Percentiles rank a stretch among this genome's conserved stretches.
Evolutionary conservation across 2,113 vertebrate species (phyloP).

Genomic region (Gadus chalcogrammus): DNA sequence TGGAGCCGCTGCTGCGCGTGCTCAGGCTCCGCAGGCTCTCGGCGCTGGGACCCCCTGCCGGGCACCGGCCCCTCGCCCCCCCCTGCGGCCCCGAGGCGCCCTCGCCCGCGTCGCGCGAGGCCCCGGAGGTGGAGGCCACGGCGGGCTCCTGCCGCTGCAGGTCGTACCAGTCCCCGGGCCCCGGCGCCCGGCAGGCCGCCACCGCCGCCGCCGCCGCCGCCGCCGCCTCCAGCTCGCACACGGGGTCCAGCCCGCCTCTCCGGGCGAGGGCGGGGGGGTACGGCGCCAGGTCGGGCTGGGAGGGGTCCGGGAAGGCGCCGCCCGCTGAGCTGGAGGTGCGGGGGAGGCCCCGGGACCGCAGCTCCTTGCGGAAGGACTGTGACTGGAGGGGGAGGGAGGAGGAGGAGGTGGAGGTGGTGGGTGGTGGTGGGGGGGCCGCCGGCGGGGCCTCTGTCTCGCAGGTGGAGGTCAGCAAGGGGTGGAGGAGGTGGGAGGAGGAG

Average conservation of each 20-base stretch:
- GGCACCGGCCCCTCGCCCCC: constrained; percentile 55
- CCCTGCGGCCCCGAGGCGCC: constrained; percentile 65
- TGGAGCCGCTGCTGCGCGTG: constrained; percentile 92
- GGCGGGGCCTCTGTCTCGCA: constrained; percentile 84
- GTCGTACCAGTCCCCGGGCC: constrained; percentile 74
- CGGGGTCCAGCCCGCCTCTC: constrained; percentile 86
- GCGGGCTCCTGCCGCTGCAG: constrained; percentile 75
- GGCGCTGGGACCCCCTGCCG: constrained; percentile 68
- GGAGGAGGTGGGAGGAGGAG: constrained; percentile 80
- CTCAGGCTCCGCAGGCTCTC: constrained; percentile 94
- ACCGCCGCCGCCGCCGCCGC: constrained; percentile 81
- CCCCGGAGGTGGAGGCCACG: constrained; percentile 66
- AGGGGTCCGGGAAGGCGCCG: constrained; percentile 89
- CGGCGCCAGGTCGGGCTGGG: constrained; percentile 85
- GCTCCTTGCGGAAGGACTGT: constrained; percentile 92
- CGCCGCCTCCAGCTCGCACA: constrained; percentile 89
- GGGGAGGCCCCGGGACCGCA: constrained; percentile 90
- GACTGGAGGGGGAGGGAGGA: constrained; percentile 84
- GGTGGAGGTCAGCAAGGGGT: constrained; percentile 79
- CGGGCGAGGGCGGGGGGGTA: constrained; percentile 90
- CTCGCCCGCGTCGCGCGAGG: constrained; percentile 70
- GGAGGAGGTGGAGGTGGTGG: constrained; percentile 68
- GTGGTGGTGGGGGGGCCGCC: no score
- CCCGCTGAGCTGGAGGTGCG: constrained; percentile 96
- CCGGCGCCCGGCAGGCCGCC: constrained; percentile 67